Base-by-base conservation (phyloP, 2,888 invertebrate genomes). In the Labia minor region DNA sequence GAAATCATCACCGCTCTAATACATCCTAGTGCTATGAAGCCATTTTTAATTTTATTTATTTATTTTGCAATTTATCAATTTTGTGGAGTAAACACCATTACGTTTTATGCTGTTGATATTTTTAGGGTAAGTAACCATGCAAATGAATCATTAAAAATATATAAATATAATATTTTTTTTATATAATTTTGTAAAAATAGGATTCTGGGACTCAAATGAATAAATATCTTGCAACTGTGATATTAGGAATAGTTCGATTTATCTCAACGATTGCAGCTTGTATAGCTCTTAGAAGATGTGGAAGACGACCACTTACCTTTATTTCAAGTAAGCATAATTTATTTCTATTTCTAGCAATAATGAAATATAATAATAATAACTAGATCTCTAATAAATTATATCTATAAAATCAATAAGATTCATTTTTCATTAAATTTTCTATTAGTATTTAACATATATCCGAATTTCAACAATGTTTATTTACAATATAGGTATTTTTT, bases 71-170 rank as follows among this genome's bases (percentile, higher is more conserved):
- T 87, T 65, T 87, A 86, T 74, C 87, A 87, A 73, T 86, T 86
- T 81, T 85, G 86, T 65, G 87, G 87, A 0, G 85, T 86, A 11
- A 87, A 87, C 71, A 83, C 85, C 0, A 79, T 87, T 21, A 87
- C 87, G 0, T 87, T 86, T 72, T 87, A 86, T 72, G 85, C 86
- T 2, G 84, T 86, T 1, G 82, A 86, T 72, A 83, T 87, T 1
- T 86, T 87, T 74, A 76, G 81, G 77, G 83, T 83, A 72, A 74
- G 71, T 68, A 62, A 8, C 4, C 11, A 8, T 33, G 33, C 16
- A 49, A 49, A 3, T 49, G 14, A 49, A 8, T 49, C 14, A 8
- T 49, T 49, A 10, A n/a, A 49, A 8, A 49, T 16, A 8, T n/a
- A 10, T 49, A 49, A 11, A 16, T 49, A 49, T 49, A 49, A n/a